Evolutionary conservation across 2,888 invertebrate species (phyloP), one percentile per base, ranked within the genome.

Genomic region (Quadroppia sp.): DNA sequence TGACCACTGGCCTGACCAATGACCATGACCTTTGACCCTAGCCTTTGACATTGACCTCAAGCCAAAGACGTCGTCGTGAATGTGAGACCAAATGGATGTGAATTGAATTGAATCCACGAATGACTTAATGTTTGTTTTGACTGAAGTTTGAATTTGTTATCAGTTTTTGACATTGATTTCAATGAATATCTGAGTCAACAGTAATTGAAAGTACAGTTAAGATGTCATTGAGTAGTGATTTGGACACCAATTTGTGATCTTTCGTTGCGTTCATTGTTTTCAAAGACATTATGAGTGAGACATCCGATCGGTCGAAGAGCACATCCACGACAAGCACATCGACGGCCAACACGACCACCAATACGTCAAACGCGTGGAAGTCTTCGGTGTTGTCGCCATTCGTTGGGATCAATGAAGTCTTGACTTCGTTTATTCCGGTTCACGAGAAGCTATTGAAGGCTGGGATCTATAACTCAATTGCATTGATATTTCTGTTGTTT

Each of bases 401-500:
- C 1, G 20, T 17, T 32, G 32, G 32, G 20, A 70, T 74, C 11
- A 74, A 74, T 45, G 73, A 73, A 50, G 53, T 73, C 1, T 73
- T 73, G 20, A 72, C 36, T 76, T 78, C 78, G 75, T 79, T 81
- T 72, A 76, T 90, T 78, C 88, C 90, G 17, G 88, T 89, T 79
- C 89, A 92, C 80, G 92, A 92, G 82, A 91, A 92, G 82, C 90
- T 91, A n/a, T 86, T 93, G 81, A 92, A 91, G 84, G 90, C 91
- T 84, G 92, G 92, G n/a, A 87, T 93, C 79, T 93, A 92, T 82
- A 93, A 92, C 84, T 90, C 91, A 6, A 87, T 91, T 76, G 92
- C 92, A n/a, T 83, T 91, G 73, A 87, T 91, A 79, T 86, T 92
- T 77, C 84, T 92, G n/a, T 76, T 82, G 13, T 81, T 81, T 13